phyloP scores from a whole-genome alignment of 2,797 vertebrate genomes.

The Lepus townsendii region DNA sequence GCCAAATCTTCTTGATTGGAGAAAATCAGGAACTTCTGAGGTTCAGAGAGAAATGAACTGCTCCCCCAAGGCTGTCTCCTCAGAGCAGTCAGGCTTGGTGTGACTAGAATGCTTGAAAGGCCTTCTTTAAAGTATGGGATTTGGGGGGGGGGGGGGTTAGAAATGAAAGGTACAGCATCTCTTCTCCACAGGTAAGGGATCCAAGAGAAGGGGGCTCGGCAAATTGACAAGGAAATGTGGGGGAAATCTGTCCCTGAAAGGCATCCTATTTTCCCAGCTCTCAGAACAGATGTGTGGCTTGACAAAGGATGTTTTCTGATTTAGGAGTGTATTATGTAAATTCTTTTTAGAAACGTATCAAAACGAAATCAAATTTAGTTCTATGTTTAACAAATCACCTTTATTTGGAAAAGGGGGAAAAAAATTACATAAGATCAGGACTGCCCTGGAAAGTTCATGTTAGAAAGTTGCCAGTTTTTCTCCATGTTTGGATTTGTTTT shows the following conservation, averaged over 20 bases:
- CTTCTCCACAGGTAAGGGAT: background rate
- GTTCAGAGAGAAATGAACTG: slow-evolving; percentile 58
- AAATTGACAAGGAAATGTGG: slow-evolving; percentile 31
- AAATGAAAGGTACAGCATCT: background rate
- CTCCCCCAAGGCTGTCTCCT: slow-evolving; percentile 25
- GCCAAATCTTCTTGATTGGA: slow-evolving; percentile 50
- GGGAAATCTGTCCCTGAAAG: background rate
- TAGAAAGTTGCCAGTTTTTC: slow-evolving; percentile 71
- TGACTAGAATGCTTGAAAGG: slow-evolving; percentile 29
- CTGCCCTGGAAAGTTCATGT: slow-evolving; percentile 73
- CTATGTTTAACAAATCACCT: slow-evolving; percentile 75
- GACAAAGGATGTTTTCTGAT: slow-evolving; percentile 69
- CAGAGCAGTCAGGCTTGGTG: slow-evolving; percentile 35
- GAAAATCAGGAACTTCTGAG: slow-evolving; percentile 41
- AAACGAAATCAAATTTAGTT: slow-evolving; percentile 69
- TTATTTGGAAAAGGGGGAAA: slow-evolving; percentile 71
- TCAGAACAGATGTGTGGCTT: slow-evolving; percentile 15
- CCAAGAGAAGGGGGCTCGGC: background rate
- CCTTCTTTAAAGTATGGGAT: background rate
- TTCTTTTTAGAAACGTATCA: slow-evolving; percentile 64
- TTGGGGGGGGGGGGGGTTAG: background rate
- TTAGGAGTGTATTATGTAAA: slow-evolving; percentile 66
- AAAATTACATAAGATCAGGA: slow-evolving; percentile 69
- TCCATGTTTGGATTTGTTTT: slow-evolving; percentile 79
- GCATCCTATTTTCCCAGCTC: slow-evolving; percentile 53